phyloP scores from a whole-genome alignment of 1,140 invertebrate species.

The Papilio glaucus region DNA sequence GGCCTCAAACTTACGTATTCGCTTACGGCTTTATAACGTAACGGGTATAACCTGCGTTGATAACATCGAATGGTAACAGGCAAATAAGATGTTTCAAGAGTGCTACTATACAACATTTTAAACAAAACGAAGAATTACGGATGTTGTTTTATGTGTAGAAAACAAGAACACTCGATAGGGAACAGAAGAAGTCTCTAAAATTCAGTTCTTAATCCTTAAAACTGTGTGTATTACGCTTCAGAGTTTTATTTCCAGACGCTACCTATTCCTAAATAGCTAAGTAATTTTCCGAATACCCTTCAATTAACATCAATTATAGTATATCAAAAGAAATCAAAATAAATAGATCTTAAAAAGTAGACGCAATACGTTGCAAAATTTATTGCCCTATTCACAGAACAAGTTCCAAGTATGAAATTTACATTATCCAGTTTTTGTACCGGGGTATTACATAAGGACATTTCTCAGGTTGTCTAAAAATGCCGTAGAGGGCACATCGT shows the following conservation, averaged over 20 bases:
- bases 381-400: constrained; percentile 37
- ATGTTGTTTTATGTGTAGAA: too few species aligned
- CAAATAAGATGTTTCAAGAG: too few species aligned
- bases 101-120: too few species aligned
- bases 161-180: too few species aligned
- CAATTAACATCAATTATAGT: constrained; percentile 16
- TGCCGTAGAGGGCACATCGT: constrained; percentile 33
- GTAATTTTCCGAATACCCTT: neutral
- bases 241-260: neutral
- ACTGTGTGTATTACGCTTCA: too few species aligned
- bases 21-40: too few species aligned
- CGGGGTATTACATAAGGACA: constrained; percentile 34
- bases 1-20: too few species aligned
- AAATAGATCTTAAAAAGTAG: constrained; percentile 11
- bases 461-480: constrained; percentile 38
- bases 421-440: constrained; percentile 32
- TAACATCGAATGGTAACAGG: too few species aligned
- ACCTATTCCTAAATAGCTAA: neutral
- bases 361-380: constrained; percentile 26
- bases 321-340: neutral
- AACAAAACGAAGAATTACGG: too few species aligned
- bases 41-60: too few species aligned
- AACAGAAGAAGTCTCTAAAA: too few species aligned
- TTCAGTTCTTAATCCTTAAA: too few species aligned
- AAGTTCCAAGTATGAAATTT: constrained; percentile 28